Evolutionary conservation across 2,888 invertebrate species (phyloP), one percentile per base, ranked within the genome.

Genomic region (Cephus rjabovi): DNA sequence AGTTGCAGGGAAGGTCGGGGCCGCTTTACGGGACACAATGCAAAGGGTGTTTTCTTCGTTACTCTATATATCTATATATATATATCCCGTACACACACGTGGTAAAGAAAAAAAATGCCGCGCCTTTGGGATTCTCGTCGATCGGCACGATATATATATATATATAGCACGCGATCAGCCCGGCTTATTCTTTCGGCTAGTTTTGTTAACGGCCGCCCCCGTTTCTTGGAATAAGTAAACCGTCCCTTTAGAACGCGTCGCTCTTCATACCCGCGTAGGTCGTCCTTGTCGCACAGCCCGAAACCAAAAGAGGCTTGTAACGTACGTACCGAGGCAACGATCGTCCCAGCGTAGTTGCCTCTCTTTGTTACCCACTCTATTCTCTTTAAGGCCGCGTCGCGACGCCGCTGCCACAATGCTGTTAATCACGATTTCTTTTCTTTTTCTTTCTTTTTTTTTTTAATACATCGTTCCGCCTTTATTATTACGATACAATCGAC

Each of bases 181-280:
- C 12, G 23, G 71, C 71, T 71, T 71, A 71, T 71, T 71, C 71
- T 34, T 71, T 34, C 33, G 23, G 68, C 78, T 71, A 84, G 56
- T 56, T 56, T 56, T 9, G 23, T 56, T 56, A 56, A 56, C 23
- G 56, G 23, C 23, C 2, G 56, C 82, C 83, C 82, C 83, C 82
- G 86, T 87, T 87, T 87, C 87, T 85, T 79, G 83, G 85, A 87
- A 87, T 87, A 87, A 83, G 82, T 82, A 79, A 81, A 83, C 68
- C 77, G 77, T 74, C 82, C 83, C 79, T 78, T 75, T 75, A 78
- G 56, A 75, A 71, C 56, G 73, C 75, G 56, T 73, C 56, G 71
- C 6, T 56, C 56, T 23, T 23, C 15, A 56, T 56, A 6, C 23
- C 23, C 9, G 9, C 2, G 15, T 23, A 15, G 15, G 56, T 23